Conservation (phyloP, 2,888 invertebrate species). For the Limnephilus lunatus region DNA sequence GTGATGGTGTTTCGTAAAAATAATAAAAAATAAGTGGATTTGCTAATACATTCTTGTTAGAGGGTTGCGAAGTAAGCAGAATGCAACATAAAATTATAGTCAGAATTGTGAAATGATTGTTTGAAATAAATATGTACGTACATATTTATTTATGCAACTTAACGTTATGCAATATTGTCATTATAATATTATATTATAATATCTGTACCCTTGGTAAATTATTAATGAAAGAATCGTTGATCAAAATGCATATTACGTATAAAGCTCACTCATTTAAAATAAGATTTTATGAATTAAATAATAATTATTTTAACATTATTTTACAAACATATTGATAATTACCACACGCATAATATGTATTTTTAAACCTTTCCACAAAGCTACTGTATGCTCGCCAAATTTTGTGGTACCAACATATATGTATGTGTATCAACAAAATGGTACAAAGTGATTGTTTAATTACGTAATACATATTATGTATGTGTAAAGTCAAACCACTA, state of each 20-base stretch:
- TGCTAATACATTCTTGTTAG: background rate
- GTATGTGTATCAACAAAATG: background rate
- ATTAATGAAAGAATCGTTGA: background rate
- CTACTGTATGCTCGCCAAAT: background rate
- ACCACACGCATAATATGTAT: too few species aligned
- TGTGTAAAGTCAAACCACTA: background rate
- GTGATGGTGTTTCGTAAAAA: background rate
- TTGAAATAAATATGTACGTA: background rate
- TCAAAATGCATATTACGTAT: background rate
- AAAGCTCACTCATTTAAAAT: background rate
- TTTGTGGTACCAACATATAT: background rate
- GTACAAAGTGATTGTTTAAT: background rate
- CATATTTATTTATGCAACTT: background rate
- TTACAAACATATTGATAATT: background rate
- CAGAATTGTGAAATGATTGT: background rate
- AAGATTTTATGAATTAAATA: background rate
- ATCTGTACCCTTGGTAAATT: constrained; percentile 1
- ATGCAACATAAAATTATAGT: background rate
- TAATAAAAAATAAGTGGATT: background rate
- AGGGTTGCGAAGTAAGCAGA: background rate
- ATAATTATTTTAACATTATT: background rate
- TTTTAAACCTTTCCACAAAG: background rate
- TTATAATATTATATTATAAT: background rate
- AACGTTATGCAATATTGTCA: background rate
- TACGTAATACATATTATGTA: background rate